These are phyloP conservation scores for Homalodisca vitripennis DNA, from an alignment of 1,140 invertebrate genomes.

Conservation along the genomic window DNA sequence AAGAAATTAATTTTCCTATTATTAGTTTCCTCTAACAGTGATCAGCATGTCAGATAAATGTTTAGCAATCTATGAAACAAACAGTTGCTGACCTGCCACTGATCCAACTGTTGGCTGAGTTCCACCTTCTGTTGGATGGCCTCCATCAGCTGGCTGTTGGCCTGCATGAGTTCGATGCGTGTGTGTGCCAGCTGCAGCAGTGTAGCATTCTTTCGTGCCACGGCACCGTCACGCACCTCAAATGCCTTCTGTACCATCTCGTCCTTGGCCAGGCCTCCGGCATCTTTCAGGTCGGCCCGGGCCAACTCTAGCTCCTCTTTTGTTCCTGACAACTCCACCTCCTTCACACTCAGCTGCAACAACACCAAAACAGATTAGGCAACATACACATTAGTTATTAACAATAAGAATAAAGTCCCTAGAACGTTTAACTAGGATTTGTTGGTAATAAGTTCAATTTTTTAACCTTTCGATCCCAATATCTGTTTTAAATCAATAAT, in stretches of 20 bases:
- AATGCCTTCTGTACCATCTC: slow-evolving; percentile 64
- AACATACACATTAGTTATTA: background rate
- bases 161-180: slow-evolving; percentile 86
- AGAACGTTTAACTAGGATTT: too few species aligned
- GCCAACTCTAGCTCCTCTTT: slow-evolving; percentile 80
- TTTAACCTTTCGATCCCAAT: too few species aligned
- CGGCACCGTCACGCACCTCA: slow-evolving; percentile 76
- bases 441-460: too few species aligned
- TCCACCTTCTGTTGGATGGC: slow-evolving; percentile 94
- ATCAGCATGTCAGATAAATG: too few species aligned
- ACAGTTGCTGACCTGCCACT: slow-evolving; percentile 89
- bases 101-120: slow-evolving; percentile 89
- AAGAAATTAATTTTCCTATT: too few species aligned
- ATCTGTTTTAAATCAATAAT: too few species aligned
- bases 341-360: slow-evolving; percentile 72
- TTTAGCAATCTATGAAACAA: too few species aligned
- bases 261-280: slow-evolving; percentile 69
- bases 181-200: slow-evolving; percentile 87
- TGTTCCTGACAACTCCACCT: slow-evolving; percentile 76
- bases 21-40: too few species aligned
- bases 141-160: slow-evolving; percentile 91
- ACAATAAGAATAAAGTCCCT: too few species aligned
- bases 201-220: slow-evolving; percentile 79
- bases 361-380: slow-evolving; percentile 20
- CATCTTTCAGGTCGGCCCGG: slow-evolving; percentile 65